Base-by-base conservation (phyloP, 2,113 vertebrate genomes). In the Cheirogaleus medius region DNA sequence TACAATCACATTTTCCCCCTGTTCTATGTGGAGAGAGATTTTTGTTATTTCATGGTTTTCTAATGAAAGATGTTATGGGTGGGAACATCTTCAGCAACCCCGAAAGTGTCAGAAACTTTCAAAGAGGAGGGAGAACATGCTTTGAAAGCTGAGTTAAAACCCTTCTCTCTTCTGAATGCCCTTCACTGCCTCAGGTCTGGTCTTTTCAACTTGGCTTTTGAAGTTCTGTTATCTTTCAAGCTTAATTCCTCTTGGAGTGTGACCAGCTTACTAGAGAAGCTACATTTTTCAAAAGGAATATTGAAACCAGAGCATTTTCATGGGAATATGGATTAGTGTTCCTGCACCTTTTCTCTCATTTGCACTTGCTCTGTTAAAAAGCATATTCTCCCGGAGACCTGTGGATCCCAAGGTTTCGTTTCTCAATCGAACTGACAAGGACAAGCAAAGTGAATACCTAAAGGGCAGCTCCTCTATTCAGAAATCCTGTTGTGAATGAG, bases 201-300 rank as follows among this genome's bases (percentile, higher is more conserved):
- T 91, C 95, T 97, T 97, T 96, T 97, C 91, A 68, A 52, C 95
- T 94, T 95, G 95, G 73, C 92, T 97, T 98, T 97, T 98, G 97
- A 97, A 97, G 97, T 98, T 95, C 74, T 90, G 87, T 95, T 98
- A 97, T 97, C 97, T 98, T 96, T 97, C 97, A 97, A 97, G 96
- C 94, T 94, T 90, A 97, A 97, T 97, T 97, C 96, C 90, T 97
- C 96, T 98, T 58, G 95, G 95, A 97, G 96, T 97, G 89, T 97
- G 95, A 97, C 97, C 92, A 98, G 80, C 92, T 97, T 95, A 95
- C 83, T 84, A 78, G 96, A 94, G 93, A 89, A 95, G 54, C 87
- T 97, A 87, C 21, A 4, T 83, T 96, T 97, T 96, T 97, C 95
- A 92, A 92, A 98, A 95, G 63, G 89, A 94, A 97, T 97, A 92